Evolutionary conservation across 2,113 vertebrate species (phyloP).

Genomic region (Phoxinus phoxinus): DNA sequence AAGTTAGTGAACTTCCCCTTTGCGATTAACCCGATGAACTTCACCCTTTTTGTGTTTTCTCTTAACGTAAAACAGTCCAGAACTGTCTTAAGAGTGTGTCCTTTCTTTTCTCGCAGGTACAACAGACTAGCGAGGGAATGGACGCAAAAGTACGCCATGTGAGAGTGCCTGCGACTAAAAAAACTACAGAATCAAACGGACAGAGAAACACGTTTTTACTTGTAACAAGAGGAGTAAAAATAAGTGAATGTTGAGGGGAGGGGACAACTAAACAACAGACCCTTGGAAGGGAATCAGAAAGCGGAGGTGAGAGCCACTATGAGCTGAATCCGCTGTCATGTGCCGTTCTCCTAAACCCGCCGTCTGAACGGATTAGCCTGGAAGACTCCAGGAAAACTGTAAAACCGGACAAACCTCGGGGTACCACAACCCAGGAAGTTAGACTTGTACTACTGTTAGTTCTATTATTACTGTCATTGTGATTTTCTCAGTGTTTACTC

Average conservation of each 20-base stretch:
- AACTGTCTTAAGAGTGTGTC: not conserved
- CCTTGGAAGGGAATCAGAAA: conserved; percentile 65
- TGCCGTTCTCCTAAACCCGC: conserved; percentile 70
- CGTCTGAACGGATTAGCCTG: conserved; percentile 70
- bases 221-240: conserved; percentile 71
- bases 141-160: conserved; percentile 85
- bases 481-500: conserved; percentile 67
- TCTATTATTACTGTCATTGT: conserved; percentile 72
- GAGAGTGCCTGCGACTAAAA: conserved; percentile 64
- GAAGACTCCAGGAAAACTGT: conserved; percentile 67
- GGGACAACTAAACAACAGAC: conserved; percentile 60
- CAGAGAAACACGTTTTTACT: conserved; percentile 70
- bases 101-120: conserved; percentile 70
- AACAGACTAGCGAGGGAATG: conserved; percentile 85
- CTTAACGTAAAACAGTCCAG: not conserved
- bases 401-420: conserved; percentile 70
- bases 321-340: conserved; percentile 71
- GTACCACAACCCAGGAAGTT: conserved; percentile 60
- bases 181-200: conserved; percentile 66
- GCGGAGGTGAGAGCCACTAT: conserved; percentile 68
- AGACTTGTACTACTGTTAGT: conserved; percentile 69
- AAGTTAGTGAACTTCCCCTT: too few relatives aligned
- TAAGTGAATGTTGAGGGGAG: conserved; percentile 56
- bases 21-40: too few relatives aligned
- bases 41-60: too few relatives aligned